Conservation (phyloP, 2,797 vertebrate species). For the Malacoraja senta region DNA sequence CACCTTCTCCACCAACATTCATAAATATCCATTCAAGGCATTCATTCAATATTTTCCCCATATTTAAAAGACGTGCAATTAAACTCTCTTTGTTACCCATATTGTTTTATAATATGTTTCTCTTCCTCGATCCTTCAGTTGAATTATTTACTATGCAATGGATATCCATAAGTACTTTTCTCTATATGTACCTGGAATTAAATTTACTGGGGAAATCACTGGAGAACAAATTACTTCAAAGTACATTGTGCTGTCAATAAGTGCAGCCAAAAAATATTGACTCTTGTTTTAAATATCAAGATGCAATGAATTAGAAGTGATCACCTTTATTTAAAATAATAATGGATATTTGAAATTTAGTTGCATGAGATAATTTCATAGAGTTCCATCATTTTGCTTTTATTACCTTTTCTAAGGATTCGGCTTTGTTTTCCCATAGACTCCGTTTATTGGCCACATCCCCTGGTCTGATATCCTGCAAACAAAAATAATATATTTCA, state of each 20-base stretch:
- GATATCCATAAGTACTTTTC: background rate
- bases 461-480: constrained; percentile 59
- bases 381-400: background rate
- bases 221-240: background rate
- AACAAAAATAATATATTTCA: background rate
- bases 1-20: background rate
- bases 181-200: background rate
- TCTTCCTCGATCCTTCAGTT: background rate
- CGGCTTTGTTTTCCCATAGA: constrained; percentile 56
- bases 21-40: background rate
- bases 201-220: background rate
- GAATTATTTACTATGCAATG: background rate
- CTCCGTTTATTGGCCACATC: constrained; percentile 60
- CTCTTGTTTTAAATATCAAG: background rate
- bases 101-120: too few relatives aligned
- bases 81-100: background rate
- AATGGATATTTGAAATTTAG: background rate
- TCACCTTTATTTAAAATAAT: background rate
- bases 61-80: background rate
- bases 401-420: constrained; percentile 37
- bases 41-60: background rate
- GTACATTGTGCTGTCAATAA: background rate
- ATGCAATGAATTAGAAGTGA: background rate
- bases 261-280: background rate
- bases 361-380: background rate